Evolutionary conservation across 2,888 invertebrate genomes (phyloP), one percentile per base, ranked within the genome.

Genomic region (Candidula unifasciata): DNA sequence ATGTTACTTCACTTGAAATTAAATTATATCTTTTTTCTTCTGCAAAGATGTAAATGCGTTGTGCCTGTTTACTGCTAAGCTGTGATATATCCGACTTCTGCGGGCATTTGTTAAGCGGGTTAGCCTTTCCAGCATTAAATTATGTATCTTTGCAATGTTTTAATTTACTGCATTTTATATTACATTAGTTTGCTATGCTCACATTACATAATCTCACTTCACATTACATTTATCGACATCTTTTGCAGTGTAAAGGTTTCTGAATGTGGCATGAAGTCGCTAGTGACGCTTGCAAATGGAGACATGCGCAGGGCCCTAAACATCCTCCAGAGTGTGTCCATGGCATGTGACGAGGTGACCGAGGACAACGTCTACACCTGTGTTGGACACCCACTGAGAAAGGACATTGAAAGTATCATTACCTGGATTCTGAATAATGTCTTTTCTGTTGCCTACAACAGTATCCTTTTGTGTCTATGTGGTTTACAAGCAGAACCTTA

Each of bases 251-350:
- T 98, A 13, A 95, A 95, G 86, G 96, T 97, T 44, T 96, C 96
- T 0, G 96, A 97, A 87, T 97, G 97, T 94, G 99, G 99, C 0
- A 96, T 97, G 92, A 95, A 96, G 89, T 98, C 99, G 0, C 93
- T 99, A 6, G 95, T 99, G 87, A 96, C 96, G 0, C 95, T 99
- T 1, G 97, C 98, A 0, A 96, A 96, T 85, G 99, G 99, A 21
- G 99, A 99, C 94, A 99, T 99, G 99, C 95, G 99, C 89, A 97
- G 97, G 94, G 98, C 99, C 0, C 94, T 99, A 35, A 99, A 99
- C 94, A 97, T 99, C 35, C 95, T 99, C 79, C 99, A 95, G 94
- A 98, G 98, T 94, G 97, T 98, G 21, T 97, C 97, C 94, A 96
- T 99, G 94, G 98, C 99, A 1, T 98, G 96, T 94, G 96, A 96